Conservation (phyloP, 2,888 invertebrate genomes). For the Eupithecia dodoneata region DNA sequence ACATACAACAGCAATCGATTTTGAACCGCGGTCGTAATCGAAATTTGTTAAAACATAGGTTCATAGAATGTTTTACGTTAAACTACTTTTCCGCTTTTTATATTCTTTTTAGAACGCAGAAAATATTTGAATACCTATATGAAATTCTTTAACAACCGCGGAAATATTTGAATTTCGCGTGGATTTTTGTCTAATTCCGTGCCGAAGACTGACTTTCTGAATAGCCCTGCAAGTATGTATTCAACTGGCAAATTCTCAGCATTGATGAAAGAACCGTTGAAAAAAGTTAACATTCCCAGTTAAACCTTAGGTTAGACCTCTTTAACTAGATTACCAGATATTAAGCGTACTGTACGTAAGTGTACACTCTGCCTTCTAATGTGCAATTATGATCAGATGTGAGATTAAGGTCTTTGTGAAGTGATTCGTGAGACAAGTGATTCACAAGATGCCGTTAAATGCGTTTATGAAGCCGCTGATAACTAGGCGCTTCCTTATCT, state of each 20-base stretch:
- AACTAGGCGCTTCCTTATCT: conserved; percentile 5
- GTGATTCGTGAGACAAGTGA: conserved; percentile 56
- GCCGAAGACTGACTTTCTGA: too few species aligned
- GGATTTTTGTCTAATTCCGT: too few species aligned
- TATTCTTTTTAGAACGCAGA: too few species aligned
- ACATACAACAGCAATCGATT: background rate
- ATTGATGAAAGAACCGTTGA: background rate
- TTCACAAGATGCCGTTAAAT: conserved; percentile 53
- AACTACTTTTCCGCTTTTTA: too few species aligned
- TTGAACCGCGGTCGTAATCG: background rate
- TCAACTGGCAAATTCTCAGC: background rate
- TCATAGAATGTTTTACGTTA: too few species aligned
- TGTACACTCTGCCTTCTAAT: conserved; percentile 41
- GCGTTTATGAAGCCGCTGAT: conserved; percentile 7
- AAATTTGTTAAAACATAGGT: too few species aligned
- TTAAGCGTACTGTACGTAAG: conserved; percentile 50
- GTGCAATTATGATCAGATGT: conserved; percentile 49
- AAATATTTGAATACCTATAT: too few species aligned
- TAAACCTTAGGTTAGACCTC: conserved; percentile 2
- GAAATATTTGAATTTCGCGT: too few species aligned
- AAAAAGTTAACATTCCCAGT: background rate
- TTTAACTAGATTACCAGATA: conserved; percentile 23
- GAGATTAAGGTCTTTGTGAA: conserved; percentile 59
- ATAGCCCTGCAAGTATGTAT: background rate
- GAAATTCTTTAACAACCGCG: too few species aligned